Base-by-base conservation (phyloP, 2,113 vertebrate genomes). In the Cryptomyrus ogoouensis region DNA sequence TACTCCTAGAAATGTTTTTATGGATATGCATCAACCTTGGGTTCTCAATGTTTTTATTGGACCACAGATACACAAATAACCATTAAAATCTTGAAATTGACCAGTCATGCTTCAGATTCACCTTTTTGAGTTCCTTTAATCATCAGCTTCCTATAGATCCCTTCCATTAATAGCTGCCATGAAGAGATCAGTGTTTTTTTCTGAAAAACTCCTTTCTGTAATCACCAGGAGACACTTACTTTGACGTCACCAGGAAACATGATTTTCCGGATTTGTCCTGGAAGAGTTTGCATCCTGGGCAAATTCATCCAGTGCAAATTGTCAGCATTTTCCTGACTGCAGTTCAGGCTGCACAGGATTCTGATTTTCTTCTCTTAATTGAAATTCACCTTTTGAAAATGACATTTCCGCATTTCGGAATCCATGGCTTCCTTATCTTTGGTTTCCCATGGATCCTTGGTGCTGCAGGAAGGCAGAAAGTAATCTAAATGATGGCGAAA, bases 1-100 rank as follows among this genome's bases (percentile, higher is more conserved):
- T 92, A 94, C 91, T 93, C 91, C 91, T 90, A 90, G 92, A 94
- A 91, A 92, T 92, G 94, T 90, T 92, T 94, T 93, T 91, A 94
- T 94, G 93, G 94, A 91, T 90, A 53, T 86, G 92, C 91, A 90
- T 91, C 87, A 91, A 91, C 92, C 93, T 92, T 89, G 90, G 91
- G 92, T 89, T 80, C 39, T 21, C 93, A 89, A 89, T 91, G 92
- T 95, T 94, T 90, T 90, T 90, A 66, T 58, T 83, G 66, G 83
- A 89, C 74, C 88, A 91, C 80, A 70, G 87, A 66, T 13, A 46
- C 92, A 92, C 92, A 93, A 94, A 92, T 93, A 90, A 93, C 90
- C 92, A 90, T 50, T 27, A 80, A 91, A 84, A 70, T 83, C 80
- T 90, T 56, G 52, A 58, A 86, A 88, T 86, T 5, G 3, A 13